These are phyloP conservation scores for Sorex maritimensis DNA, from an alignment of 2,797 vertebrate species.

Conservation along the genomic window DNA sequence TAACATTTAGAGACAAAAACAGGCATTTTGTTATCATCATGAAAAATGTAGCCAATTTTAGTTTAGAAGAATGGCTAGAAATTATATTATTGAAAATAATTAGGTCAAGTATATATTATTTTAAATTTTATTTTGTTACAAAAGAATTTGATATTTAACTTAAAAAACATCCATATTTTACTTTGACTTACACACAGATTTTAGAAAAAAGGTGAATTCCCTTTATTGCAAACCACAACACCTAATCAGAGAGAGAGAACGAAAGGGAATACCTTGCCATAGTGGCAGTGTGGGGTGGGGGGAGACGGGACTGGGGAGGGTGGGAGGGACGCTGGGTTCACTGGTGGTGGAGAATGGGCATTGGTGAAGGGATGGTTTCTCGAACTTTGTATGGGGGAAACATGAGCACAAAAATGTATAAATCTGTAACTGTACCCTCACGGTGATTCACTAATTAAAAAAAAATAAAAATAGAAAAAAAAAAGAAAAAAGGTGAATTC, in stretches of 20 bases:
- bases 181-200: not conserved
- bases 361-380: too few species aligned
- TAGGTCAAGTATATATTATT: not conserved
- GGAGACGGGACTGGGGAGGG: too few species aligned
- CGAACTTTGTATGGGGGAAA: too few species aligned
- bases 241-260: too few species aligned
- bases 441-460: too few species aligned
- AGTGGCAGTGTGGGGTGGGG: too few species aligned
- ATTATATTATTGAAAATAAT: constrained; percentile 1
- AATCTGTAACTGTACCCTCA: too few species aligned
- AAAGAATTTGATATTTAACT: constrained; percentile 9
- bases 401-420: too few species aligned
- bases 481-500: constrained; percentile 15
- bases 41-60: not conserved
- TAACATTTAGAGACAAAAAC: not conserved
- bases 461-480: not conserved
- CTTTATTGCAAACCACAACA: too few species aligned
- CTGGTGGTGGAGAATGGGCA: too few species aligned
- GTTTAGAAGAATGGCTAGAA: not conserved
- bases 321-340: too few species aligned
- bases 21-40: not conserved
- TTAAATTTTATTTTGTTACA: constrained; percentile 7
- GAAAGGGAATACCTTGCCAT: too few species aligned
- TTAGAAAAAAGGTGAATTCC: constrained; percentile 21
- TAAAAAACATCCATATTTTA: constrained; percentile 6